A percentile compares a stretch with the other conserved stretches of the same genome.
These are phyloP conservation scores for Acrocephalus scirpaceus DNA, from an alignment of 2,797 vertebrate species.

Conservation along the genomic window DNA sequence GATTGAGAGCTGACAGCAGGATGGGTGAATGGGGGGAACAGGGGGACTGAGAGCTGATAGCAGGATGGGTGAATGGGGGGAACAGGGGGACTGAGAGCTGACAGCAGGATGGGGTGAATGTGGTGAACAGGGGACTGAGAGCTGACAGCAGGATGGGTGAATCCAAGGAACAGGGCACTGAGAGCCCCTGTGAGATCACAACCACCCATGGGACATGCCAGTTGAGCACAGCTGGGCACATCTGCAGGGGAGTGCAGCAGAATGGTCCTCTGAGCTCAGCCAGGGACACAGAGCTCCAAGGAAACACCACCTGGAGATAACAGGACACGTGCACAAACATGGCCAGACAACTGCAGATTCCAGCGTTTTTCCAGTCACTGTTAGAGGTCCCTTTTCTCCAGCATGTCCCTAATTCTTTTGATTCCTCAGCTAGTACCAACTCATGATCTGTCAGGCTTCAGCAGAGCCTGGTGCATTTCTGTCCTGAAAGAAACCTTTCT, in stretches of 20 bases:
- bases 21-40: too few relatives aligned
- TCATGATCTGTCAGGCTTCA: not conserved
- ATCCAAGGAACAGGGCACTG: too few relatives aligned
- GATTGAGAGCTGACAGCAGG: too few relatives aligned
- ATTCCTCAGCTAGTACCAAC: not conserved
- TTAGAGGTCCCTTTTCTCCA: not conserved
- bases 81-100: too few relatives aligned
- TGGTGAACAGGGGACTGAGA: too few relatives aligned
- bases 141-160: not conserved
- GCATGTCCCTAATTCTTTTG: not conserved
- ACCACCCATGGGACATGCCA: not conserved
- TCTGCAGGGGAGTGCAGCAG: not conserved
- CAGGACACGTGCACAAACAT: not conserved
- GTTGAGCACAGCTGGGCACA: not conserved
- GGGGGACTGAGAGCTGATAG: too few relatives aligned
- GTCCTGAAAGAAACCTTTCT: not conserved
- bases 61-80: too few relatives aligned
- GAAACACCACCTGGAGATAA: not conserved
- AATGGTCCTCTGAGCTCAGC: not conserved
- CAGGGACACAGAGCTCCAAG: not conserved
- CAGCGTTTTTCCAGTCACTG: not conserved
- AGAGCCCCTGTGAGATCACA: rapidly evolving
- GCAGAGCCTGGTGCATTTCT: not conserved
- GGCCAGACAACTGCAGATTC: not conserved
- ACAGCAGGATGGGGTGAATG: too few relatives aligned